Evolutionary conservation across 2,797 vertebrate species (phyloP).

Genomic region (Micromesistius poutassou): DNA sequence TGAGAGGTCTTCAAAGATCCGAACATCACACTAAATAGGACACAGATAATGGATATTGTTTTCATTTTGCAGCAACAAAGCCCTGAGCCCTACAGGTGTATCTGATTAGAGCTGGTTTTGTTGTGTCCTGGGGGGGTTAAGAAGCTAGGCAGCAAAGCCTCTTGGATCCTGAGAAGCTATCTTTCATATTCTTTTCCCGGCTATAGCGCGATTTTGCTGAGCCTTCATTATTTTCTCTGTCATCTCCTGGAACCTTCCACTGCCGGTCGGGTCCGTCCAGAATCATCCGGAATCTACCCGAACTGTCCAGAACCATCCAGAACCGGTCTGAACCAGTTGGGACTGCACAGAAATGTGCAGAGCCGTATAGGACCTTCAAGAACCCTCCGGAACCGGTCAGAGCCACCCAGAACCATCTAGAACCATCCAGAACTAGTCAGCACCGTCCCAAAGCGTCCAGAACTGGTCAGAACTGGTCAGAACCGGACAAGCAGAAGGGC

Average conservation of each 20-base stretch:
- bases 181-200: not conserved
- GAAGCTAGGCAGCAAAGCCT: not conserved
- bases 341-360: too few species aligned
- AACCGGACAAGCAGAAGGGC: too few species aligned
- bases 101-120: not conserved
- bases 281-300: not conserved
- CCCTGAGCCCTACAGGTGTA: not conserved
- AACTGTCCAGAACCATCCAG: too few species aligned
- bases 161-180: not conserved
- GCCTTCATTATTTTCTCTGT: not conserved
- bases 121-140: not conserved
- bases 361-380: too few species aligned
- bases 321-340: too few species aligned
- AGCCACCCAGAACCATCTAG: too few species aligned
- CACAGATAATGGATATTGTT: not conserved
- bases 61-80: not conserved
- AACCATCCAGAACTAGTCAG: too few species aligned
- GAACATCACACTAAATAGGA: not conserved
- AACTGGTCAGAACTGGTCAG: too few species aligned
- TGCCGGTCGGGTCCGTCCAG: not conserved
- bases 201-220: not conserved
- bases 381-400: not conserved
- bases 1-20: too few species aligned
- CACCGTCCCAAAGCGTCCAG: too few species aligned
- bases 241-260: not conserved